phyloP scores from a whole-genome alignment of 2,113 vertebrate genomes.

The Edolisoma coerulescens region DNA sequence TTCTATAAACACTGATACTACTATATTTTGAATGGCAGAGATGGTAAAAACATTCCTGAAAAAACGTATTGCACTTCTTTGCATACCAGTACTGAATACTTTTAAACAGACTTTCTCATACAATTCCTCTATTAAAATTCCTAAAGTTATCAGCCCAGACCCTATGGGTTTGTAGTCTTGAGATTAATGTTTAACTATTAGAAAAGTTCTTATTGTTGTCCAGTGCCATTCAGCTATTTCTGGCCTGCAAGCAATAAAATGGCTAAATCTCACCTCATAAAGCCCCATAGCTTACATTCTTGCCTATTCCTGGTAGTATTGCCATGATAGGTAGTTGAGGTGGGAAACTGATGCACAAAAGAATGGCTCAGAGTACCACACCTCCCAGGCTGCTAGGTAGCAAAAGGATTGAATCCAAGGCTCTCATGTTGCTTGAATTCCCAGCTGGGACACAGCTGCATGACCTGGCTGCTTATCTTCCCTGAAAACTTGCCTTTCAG shows the following conservation, averaged over 20 bases:
- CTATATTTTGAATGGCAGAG: not conserved
- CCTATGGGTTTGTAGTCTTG: not conserved
- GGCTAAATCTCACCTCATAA: slow-evolving; percentile 39
- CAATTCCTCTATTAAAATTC: slow-evolving; percentile 37
- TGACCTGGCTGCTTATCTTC: not conserved
- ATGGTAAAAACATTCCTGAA: not conserved
- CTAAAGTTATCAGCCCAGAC: not conserved
- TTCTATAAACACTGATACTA: not conserved
- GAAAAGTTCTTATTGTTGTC: not conserved
- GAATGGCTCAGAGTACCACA: not conserved
- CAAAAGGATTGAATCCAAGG: not conserved
- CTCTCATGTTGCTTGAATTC: not conserved
- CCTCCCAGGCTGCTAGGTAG: not conserved
- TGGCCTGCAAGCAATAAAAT: slow-evolving; percentile 10
- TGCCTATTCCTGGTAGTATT: not conserved
- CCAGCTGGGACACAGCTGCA: not conserved
- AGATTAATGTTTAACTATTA: not conserved
- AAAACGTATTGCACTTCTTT: not conserved
- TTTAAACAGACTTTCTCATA: not conserved
- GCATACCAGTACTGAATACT: not conserved
- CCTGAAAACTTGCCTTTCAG: not conserved
- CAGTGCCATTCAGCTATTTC: not conserved
- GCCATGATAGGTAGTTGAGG: not conserved
- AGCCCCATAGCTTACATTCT: not conserved
- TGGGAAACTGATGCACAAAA: not conserved